Evolutionary conservation across 2,113 vertebrate genomes (phyloP), one percentile per base, ranked within the genome.

Genomic region (Ammospiza nelsoni): DNA sequence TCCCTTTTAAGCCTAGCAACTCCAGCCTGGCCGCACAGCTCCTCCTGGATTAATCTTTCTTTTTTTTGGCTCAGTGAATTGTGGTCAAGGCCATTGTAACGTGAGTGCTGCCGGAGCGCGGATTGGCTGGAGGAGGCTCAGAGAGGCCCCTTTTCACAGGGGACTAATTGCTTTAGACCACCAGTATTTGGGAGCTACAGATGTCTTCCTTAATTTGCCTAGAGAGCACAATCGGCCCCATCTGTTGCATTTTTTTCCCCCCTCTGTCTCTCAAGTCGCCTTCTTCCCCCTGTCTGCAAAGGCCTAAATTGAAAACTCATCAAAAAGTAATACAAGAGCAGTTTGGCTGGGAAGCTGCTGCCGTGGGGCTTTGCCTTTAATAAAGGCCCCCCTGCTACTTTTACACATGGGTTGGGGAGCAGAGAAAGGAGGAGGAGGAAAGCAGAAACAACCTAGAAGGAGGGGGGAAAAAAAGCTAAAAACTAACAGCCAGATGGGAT

Each of bases 321-420:
- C 99, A 99, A 99, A 99, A 99, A 99, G 99, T 99, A 99, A 99
- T 99, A 99, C 98, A 99, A 98, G 98, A 99, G 98, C 99, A 98
- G 98, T 99, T 99, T 99, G 98, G 98, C 98, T 98, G 98, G 97
- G 93, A 97, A 98, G 98, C 98, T 98, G 98, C 98, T 98, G 98
- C 98, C 96, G 97, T 98, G 97, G 98, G 98, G 98, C 97, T 97
- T 97, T 98, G 96, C 97, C 97, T 98, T 98, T 98, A 98, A 98
- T 98, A 98, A 98, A 97, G 97, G 97, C 98, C 98, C 96, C 98
- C 98, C 99, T 97, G 98, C 98, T 98, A 98, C 98, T 98, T 98
- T 98, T 98, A 98, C 98, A 98, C 98, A 97, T 89, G 94, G 98
- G 97, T 96, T 96, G 97, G 97, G 98, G 96, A 97, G 97, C 88